phyloP scores from a whole-genome alignment of 2,797 vertebrate species.

The Eupleurogrammus muticus region DNA sequence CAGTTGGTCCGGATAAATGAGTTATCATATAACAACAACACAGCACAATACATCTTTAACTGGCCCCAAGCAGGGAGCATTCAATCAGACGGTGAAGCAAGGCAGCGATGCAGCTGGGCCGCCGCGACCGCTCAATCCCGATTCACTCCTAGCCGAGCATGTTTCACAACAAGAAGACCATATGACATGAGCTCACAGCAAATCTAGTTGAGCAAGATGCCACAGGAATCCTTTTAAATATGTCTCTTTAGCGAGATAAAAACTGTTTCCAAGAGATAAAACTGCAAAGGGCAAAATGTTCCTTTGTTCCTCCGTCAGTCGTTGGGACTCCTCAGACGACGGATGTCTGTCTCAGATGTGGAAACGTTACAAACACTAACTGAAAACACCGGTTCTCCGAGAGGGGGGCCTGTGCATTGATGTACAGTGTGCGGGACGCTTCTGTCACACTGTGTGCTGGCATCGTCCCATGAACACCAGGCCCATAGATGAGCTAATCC shows the following conservation, averaged over 20 bases:
- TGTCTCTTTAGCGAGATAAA: conserved; percentile 42
- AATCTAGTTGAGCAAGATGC: background rate
- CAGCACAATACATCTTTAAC: conserved; percentile 29
- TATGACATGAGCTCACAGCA: conserved; percentile 14
- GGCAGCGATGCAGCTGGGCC: conserved; percentile 26
- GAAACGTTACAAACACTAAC: conserved; percentile 43
- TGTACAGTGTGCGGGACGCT: background rate
- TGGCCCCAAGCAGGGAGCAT: conserved; percentile 18
- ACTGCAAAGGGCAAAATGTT: conserved; percentile 23
- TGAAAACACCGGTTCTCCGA: conserved; percentile 45
- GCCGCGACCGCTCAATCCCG: conserved; percentile 43
- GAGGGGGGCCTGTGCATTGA: conserved; percentile 13
- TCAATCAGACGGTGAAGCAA: conserved; percentile 43
- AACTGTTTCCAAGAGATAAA: conserved; percentile 41
- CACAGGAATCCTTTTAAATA: conserved; percentile 27
- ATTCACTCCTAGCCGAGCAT: conserved; percentile 12
- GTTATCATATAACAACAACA: conserved; percentile 44
- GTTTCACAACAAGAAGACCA: conserved; percentile 36
- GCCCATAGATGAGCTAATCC: conserved; percentile 32
- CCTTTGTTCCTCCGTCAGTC: conserved; percentile 42
- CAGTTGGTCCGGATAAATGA: conserved; percentile 67
- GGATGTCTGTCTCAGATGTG: conserved; percentile 24
- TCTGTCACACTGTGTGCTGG: conserved; percentile 8
- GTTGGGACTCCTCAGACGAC: conserved; percentile 21
- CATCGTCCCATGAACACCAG: conserved; percentile 41